Percentiles rank a stretch among this genome's conserved stretches.
These are phyloP conservation scores for Bucorvus abyssinicus DNA, from an alignment of 2,797 vertebrate genomes.

Conservation along the genomic window DNA sequence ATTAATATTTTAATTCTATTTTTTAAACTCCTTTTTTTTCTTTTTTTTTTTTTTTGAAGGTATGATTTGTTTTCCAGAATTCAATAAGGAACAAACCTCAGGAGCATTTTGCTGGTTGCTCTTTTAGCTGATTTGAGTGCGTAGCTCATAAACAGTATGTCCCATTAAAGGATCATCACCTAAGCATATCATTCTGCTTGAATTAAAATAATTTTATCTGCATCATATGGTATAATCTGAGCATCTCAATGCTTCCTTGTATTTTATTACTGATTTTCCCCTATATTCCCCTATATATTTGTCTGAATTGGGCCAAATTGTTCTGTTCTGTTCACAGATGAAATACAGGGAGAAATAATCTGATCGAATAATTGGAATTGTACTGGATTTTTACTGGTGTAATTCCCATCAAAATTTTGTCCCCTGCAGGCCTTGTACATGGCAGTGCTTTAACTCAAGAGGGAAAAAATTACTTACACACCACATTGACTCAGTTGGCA, in stretches of 20 bases:
- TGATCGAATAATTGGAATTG: not conserved
- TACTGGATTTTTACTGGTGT: not conserved
- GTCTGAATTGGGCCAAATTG: not conserved
- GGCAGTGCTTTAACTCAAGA: not conserved
- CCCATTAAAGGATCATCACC: not conserved
- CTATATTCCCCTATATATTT: not conserved
- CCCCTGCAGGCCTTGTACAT: not conserved
- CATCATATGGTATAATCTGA: not conserved
- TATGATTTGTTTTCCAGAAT: slow-evolving; percentile 40
- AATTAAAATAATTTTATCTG: not conserved
- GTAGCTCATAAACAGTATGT: not conserved
- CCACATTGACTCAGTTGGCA: not conserved
- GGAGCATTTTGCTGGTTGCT: not conserved
- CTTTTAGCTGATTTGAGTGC: not conserved
- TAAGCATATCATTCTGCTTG: not conserved
- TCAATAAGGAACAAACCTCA: slow-evolving; percentile 27
- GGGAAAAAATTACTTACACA: not conserved
- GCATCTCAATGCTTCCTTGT: not conserved
- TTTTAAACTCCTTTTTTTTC: not conserved
- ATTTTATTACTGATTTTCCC: not conserved
- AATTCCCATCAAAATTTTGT: not conserved
- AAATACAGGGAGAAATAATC: not conserved
- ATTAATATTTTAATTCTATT: not conserved
- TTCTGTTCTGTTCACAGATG: not conserved
- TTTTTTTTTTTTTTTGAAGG: slow-evolving; percentile 28